phyloP scores from a whole-genome alignment of 2,113 vertebrate species.

The Oxyruncus cristatus region DNA sequence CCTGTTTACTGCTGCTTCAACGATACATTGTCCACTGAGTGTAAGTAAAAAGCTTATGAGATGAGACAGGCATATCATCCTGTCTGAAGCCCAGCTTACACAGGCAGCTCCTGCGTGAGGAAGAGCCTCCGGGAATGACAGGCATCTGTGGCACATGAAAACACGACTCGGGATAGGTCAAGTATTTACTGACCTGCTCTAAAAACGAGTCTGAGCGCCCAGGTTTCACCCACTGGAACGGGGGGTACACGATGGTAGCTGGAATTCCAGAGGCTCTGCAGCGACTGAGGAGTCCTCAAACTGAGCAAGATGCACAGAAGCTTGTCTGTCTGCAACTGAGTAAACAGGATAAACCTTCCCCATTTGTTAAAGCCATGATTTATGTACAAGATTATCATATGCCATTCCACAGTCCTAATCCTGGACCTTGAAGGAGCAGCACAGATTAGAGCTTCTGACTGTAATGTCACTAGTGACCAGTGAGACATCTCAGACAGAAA shows the following conservation, averaged over 20 bases:
- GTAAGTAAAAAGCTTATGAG: conserved; percentile 46
- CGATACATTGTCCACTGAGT: neutral
- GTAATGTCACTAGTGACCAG: neutral
- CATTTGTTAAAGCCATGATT: neutral
- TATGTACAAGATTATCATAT: neutral
- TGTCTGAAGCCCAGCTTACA: conserved; percentile 33
- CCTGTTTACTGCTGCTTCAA: conserved; percentile 12
- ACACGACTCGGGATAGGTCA: neutral
- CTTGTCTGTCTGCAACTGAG: neutral
- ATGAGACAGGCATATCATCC: conserved; percentile 53
- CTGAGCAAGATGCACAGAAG: neutral
- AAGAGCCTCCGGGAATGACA: neutral
- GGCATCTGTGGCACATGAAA: neutral
- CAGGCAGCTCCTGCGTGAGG: neutral
- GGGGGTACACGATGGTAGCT: neutral
- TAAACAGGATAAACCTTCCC: neutral
- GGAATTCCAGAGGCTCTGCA: neutral
- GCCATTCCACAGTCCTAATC: neutral
- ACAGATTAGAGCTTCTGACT: neutral
- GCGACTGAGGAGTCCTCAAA: neutral
- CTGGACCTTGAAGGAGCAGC: neutral
- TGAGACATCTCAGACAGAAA: neutral
- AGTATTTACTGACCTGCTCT: neutral
- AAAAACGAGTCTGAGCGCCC: neutral
- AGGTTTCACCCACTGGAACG: neutral